Percentiles rank a stretch among this genome's conserved stretches.
phyloP scores from a whole-genome alignment of 2,888 invertebrate genomes.

The Neoscelio sp. region DNA sequence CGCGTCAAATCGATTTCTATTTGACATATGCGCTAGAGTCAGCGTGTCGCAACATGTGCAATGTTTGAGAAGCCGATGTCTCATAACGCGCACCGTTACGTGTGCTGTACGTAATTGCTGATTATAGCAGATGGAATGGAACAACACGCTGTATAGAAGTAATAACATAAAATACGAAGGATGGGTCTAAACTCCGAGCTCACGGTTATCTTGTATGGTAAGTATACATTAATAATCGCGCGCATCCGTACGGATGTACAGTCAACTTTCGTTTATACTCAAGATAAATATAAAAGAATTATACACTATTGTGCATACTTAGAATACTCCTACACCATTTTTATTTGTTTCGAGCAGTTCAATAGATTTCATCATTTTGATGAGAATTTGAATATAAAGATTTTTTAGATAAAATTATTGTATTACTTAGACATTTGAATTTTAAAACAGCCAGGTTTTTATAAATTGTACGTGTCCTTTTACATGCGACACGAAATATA shows the following conservation, averaged over 20 bases:
- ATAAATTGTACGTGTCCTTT: too few species aligned
- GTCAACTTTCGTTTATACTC: background rate
- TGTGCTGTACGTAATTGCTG: conserved; percentile 31
- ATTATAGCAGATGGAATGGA: conserved; percentile 52
- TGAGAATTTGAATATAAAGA: too few species aligned
- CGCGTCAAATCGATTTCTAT: background rate
- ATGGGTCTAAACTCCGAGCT: conserved; percentile 73
- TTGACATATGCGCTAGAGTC: conserved; percentile 37
- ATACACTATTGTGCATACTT: too few species aligned
- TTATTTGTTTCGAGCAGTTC: too few species aligned
- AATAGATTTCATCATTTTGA: too few species aligned
- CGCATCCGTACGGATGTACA: conserved; percentile 7
- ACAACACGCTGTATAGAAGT: conserved; percentile 23
- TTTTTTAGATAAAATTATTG: too few species aligned
- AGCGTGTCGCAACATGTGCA: conserved; percentile 48
- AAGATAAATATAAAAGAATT: too few species aligned
- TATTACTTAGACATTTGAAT: too few species aligned
- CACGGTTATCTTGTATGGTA: conserved; percentile 72
- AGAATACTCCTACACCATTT: too few species aligned
- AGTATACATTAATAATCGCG: conserved; percentile 37
- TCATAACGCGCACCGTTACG: conserved; percentile 32
- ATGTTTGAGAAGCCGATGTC: conserved; percentile 6
- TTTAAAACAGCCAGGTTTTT: too few species aligned
- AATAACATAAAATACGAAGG: conserved; percentile 21
- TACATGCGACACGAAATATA: too few species aligned